Percentiles rank a stretch among this genome's conserved stretches.
Conservation (phyloP, 2,888 invertebrate genomes). For the Parnassius apollo region DNA sequence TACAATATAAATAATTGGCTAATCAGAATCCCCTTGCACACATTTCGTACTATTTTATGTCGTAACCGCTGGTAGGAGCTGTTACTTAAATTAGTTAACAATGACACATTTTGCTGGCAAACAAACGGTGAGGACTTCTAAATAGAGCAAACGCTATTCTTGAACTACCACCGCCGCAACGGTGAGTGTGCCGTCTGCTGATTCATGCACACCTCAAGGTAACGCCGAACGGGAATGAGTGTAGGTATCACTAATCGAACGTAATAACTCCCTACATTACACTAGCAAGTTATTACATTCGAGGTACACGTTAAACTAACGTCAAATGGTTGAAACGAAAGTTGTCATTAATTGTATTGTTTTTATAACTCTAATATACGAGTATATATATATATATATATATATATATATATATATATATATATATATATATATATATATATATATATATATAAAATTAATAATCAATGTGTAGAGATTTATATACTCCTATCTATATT, state of each 20-base stretch:
- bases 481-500: too few relatives aligned
- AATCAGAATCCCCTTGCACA: conserved; percentile 44
- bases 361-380: too few relatives aligned
- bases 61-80: conserved; percentile 76
- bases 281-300: too few relatives aligned
- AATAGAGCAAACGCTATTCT: conserved; percentile 78
- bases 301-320: too few relatives aligned
- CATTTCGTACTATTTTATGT: conserved; percentile 49
- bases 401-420: too few relatives aligned
- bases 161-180: conserved; percentile 71
- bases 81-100: conserved; percentile 81
- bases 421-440: too few relatives aligned
- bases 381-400: too few relatives aligned
- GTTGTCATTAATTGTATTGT: too few relatives aligned
- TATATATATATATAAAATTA: too few relatives aligned
- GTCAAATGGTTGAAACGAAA: too few relatives aligned
- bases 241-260: conserved; percentile 29
- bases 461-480: too few relatives aligned
- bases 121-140: conserved; percentile 76
- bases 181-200: conserved; percentile 71
- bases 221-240: conserved; percentile 45
- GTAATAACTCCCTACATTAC: too few relatives aligned
- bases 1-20: conserved; percentile 6
- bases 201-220: conserved; percentile 77
- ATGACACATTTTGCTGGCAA: conserved; percentile 81